phyloP scores from a whole-genome alignment of 2,797 vertebrate species.

The Erpetoichthys calabaricus region DNA sequence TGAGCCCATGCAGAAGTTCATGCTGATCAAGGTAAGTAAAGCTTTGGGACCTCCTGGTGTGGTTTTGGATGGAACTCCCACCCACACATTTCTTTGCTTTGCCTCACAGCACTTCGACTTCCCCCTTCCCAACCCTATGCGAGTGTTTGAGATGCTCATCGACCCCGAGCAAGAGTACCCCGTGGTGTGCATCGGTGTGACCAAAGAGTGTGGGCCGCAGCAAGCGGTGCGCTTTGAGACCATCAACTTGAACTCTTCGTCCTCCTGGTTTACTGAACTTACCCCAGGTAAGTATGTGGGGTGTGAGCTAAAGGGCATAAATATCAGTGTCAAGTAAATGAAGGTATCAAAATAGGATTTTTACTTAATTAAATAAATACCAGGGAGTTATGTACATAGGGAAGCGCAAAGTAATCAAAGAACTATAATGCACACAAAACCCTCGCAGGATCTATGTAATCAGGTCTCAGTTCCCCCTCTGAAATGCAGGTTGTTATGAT shows the following conservation, averaged over 20 bases:
- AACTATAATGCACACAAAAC: no score
- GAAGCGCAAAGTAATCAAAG: neutral
- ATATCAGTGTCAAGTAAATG: neutral
- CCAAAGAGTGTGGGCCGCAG: conserved; percentile 24
- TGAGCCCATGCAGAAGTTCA: conserved; percentile 81
- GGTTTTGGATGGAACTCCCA: no score
- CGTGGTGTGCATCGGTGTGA: conserved; percentile 62
- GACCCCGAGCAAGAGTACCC: conserved; percentile 65
- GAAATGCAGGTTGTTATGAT: no score
- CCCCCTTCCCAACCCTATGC: conserved; percentile 63
- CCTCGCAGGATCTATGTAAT: no score
- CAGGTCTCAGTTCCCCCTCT: no score
- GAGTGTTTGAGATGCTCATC: conserved; percentile 66
- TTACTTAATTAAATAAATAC: neutral
- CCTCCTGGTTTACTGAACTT: conserved; percentile 65
- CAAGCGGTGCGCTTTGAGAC: conserved; percentile 52
- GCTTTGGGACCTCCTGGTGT: neutral
- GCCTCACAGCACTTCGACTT: conserved; percentile 67
- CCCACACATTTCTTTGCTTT: neutral
- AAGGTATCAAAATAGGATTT: neutral
- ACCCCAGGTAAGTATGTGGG: conserved; percentile 37
- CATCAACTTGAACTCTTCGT: conserved; percentile 78
- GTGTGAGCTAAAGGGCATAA: no score
- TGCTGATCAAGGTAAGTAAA: conserved; percentile 70
- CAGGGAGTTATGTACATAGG: neutral